Conservation (phyloP, 2,888 invertebrate genomes). For the Mycalesis mineus region DNA sequence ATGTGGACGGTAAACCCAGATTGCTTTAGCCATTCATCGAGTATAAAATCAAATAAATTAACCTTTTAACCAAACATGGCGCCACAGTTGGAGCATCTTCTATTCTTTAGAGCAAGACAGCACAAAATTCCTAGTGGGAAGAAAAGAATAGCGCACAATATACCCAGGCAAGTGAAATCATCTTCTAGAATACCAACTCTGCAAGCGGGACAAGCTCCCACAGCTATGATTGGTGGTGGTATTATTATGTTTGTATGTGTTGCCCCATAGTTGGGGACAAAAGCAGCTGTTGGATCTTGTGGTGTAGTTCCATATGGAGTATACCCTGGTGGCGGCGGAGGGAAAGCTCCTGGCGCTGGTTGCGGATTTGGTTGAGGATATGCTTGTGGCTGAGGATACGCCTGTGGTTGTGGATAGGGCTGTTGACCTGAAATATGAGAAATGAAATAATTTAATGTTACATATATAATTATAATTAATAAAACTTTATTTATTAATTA, state of each 20-base stretch:
- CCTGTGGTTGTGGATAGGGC: slow-evolving; percentile 20
- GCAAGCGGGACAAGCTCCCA: slow-evolving; percentile 93
- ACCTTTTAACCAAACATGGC: slow-evolving; percentile 83
- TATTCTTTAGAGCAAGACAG: slow-evolving; percentile 89
- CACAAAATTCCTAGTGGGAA: slow-evolving; percentile 93
- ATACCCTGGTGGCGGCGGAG: slow-evolving; percentile 78
- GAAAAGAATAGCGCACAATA: slow-evolving; percentile 89
- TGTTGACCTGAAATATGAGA: slow-evolving; percentile 30
- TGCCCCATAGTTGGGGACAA: slow-evolving; percentile 80
- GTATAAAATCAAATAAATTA: slow-evolving; percentile 14
- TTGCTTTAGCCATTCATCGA: slow-evolving; percentile 14
- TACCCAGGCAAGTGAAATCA: slow-evolving; percentile 90
- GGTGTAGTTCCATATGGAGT: slow-evolving; percentile 63
- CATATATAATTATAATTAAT: too few relatives aligned
- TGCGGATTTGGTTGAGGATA: slow-evolving; percentile 25
- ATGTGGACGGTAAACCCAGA: slow-evolving; percentile 16
- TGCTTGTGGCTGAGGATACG: slow-evolving; percentile 20
- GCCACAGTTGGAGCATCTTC: slow-evolving; percentile 92
- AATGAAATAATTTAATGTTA: neutral
- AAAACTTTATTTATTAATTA: too few relatives aligned
- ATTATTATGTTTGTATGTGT: slow-evolving; percentile 76
- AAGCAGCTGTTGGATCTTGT: slow-evolving; percentile 55
- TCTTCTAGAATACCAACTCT: slow-evolving; percentile 92
- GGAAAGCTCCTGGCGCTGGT: slow-evolving; percentile 44
- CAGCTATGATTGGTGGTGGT: slow-evolving; percentile 87